Conservation (phyloP, 2,888 invertebrate genomes). For the Drosophila algonquin region DNA sequence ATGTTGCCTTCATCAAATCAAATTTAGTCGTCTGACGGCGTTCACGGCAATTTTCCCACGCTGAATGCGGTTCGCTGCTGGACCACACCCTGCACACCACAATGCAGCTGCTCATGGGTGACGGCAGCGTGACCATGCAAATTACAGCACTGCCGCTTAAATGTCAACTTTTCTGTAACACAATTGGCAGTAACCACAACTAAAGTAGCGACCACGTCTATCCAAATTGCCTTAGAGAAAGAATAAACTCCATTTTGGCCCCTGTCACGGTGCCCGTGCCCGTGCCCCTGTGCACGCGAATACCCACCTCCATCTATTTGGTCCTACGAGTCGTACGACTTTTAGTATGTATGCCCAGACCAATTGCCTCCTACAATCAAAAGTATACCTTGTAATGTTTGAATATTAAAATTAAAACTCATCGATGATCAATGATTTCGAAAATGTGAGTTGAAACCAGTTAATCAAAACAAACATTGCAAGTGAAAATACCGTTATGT, state of each 20-base stretch:
- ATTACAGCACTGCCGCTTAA: constrained; percentile 30
- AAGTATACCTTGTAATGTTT: not conserved
- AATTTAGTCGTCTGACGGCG: constrained; percentile 1
- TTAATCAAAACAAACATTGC: constrained; percentile 21
- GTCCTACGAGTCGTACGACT: not conserved
- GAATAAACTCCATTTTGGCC: not conserved
- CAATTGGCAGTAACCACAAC: constrained; percentile 24
- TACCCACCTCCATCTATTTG: not conserved
- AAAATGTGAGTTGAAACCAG: constrained; percentile 13
- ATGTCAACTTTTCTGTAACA: constrained; percentile 33
- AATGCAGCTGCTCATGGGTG: constrained; percentile 30
- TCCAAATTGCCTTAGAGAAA: constrained; percentile 6
- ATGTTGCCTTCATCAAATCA: constrained; percentile 2
- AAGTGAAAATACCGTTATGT: constrained; percentile 19
- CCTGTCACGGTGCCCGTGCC: not conserved
- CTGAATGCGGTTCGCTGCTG: constrained; percentile 12
- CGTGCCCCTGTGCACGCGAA: not conserved
- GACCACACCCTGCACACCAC: constrained; percentile 27
- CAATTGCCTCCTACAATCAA: not conserved
- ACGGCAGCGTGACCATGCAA: constrained; percentile 46
- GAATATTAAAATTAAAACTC: not conserved
- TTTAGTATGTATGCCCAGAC: too few relatives aligned
- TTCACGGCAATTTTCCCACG: constrained; percentile 35
- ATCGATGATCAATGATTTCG: constrained; percentile 12
- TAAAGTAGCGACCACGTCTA: constrained; percentile 7